Percentiles rank a stretch among this genome's conserved stretches.
Conservation (phyloP, 2,888 invertebrate species). For the Proisotoma minuta region DNA sequence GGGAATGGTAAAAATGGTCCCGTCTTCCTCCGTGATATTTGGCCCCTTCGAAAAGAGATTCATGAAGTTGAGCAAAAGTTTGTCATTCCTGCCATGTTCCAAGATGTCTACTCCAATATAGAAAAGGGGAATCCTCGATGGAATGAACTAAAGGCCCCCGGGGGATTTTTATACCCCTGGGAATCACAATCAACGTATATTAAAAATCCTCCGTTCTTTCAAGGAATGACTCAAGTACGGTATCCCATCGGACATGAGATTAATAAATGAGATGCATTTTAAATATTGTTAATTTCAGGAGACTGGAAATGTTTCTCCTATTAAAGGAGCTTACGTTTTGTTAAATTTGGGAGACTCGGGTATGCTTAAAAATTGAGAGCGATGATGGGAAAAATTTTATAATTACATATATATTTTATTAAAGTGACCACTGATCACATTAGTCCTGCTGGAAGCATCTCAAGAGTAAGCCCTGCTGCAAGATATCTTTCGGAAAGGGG, state of each 20-base stretch:
- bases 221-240: constrained; percentile 66
- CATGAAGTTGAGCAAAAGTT: constrained; percentile 78
- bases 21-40: constrained; percentile 87
- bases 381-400: too few species aligned
- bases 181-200: constrained; percentile 86
- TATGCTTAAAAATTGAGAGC: too few species aligned
- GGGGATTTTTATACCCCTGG: constrained; percentile 86
- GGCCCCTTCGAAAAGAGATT: constrained; percentile 88
- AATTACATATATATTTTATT: too few species aligned
- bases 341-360: constrained; percentile 91
- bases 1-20: constrained; percentile 66
- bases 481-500: constrained; percentile 67
- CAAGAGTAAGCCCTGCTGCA: constrained; percentile 88
- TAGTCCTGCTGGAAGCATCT: constrained; percentile 89
- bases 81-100: constrained; percentile 96
- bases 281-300: constrained; percentile 7
- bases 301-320: constrained; percentile 20
- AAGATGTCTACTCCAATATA: constrained; percentile 81
- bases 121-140: constrained; percentile 79
- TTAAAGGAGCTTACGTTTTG: constrained; percentile 66
- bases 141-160: constrained; percentile 75
- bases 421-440: not conserved
- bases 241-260: not conserved
- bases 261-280: not conserved
- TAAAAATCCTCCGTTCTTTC: constrained; percentile 93